Conservation (phyloP, 2,888 invertebrate genomes). For the Acanthosepion esculentum region DNA sequence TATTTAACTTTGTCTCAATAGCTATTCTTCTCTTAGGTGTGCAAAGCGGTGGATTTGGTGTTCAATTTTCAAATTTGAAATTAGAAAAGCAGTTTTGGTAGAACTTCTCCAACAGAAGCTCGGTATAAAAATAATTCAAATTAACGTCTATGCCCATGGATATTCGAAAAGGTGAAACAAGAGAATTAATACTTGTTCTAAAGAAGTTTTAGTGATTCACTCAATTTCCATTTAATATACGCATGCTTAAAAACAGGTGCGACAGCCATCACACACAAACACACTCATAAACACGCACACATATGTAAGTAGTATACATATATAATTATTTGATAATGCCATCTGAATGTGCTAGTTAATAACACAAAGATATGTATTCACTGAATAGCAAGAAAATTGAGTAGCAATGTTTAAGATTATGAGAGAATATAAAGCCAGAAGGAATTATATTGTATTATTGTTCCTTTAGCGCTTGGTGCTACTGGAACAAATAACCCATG, state of each 20-base stretch:
- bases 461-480: not conserved
- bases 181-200: not conserved
- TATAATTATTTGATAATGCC: too few relatives aligned
- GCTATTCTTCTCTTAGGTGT: not conserved
- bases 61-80: not conserved
- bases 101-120: not conserved
- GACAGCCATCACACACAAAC: not conserved
- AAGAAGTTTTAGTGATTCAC: not conserved
- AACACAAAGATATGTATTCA: not conserved
- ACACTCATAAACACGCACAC: not conserved
- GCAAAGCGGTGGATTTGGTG: not conserved
- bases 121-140: not conserved
- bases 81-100: not conserved
- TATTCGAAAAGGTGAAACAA: not conserved
- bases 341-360: not conserved
- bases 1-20: not conserved
- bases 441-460: not conserved
- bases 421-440: not conserved
- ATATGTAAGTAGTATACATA: not conserved
- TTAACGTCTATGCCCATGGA: not conserved
- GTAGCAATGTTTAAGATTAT: not conserved
- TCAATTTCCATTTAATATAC: not conserved
- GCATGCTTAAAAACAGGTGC: not conserved
- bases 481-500: not conserved
- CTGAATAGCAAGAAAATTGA: not conserved